phyloP scores from a whole-genome alignment of 2,797 vertebrate species.

The Phataginus tetradactyla region DNA sequence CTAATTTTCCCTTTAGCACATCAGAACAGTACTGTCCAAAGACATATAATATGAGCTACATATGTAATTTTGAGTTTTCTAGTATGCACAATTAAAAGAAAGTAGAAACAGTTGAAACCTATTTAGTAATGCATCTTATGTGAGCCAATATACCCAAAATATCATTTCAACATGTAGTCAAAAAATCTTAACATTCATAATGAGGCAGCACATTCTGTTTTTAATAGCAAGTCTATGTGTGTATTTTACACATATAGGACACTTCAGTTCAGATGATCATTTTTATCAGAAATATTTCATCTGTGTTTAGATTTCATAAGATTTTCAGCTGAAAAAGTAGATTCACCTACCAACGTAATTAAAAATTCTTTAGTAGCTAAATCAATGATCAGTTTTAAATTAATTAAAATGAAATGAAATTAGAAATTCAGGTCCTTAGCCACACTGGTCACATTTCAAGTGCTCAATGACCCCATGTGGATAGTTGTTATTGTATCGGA shows the following conservation, averaged over 20 bases:
- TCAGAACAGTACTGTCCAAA: not conserved
- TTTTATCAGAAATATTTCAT: not conserved
- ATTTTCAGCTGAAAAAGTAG: not conserved
- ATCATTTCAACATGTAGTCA: not conserved
- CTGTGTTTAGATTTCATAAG: not conserved
- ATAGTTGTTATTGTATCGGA: no score
- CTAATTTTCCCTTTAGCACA: not conserved
- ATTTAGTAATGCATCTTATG: not conserved
- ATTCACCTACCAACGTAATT: not conserved
- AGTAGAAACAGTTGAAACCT: not conserved
- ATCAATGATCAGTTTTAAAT: not conserved
- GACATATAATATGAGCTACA: not conserved
- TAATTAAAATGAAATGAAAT: not conserved
- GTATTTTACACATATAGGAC: not conserved
- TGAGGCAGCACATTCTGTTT: not conserved
- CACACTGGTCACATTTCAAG: not conserved
- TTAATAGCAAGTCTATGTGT: not conserved
- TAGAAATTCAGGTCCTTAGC: not conserved
- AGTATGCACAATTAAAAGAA: not conserved
- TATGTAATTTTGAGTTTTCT: not conserved
- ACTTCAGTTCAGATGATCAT: not conserved
- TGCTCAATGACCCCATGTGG: accelerated
- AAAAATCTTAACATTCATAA: not conserved
- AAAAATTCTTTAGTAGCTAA: not conserved
- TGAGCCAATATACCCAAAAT: not conserved